Evolutionary conservation across 2,113 vertebrate species (phyloP).

Genomic region (Poeciliopsis prolifica): DNA sequence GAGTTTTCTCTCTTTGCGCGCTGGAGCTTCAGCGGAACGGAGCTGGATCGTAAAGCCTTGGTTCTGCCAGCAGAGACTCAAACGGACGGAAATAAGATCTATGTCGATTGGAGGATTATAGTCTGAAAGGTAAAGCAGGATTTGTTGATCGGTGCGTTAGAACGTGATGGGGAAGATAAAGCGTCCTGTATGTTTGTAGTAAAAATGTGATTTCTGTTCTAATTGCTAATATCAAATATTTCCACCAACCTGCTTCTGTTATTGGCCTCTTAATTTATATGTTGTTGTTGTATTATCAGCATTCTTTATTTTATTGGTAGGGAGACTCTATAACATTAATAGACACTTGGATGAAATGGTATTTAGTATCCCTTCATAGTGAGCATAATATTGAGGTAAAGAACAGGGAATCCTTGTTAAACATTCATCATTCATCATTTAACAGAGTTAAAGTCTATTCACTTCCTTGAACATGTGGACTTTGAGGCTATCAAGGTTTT

Average conservation of each 20-base stretch:
- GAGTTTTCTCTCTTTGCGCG: slow-evolving; percentile 17
- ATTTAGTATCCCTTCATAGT: too few species aligned
- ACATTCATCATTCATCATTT: background rate
- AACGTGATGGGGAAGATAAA: background rate
- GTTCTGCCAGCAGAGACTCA: background rate
- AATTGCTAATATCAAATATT: background rate
- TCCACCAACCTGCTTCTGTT: background rate
- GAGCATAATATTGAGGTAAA: background rate
- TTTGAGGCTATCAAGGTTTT: background rate
- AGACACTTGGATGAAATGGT: background rate
- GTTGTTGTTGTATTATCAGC: background rate
- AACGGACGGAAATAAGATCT: slow-evolving; percentile 32
- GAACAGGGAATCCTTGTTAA: background rate
- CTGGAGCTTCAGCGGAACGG: background rate
- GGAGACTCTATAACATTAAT: background rate
- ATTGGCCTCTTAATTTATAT: background rate
- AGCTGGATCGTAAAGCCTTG: background rate
- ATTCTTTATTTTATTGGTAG: background rate
- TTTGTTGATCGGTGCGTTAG: background rate
- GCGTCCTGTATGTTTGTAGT: background rate
- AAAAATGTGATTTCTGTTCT: background rate
- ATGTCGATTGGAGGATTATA: slow-evolving; percentile 17
- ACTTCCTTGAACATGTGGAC: background rate
- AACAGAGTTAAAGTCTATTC: slow-evolving; percentile 6
- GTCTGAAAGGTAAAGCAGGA: slow-evolving; percentile 45